A percentile compares a stretch with the other conserved stretches of the same genome.
Evolutionary conservation across 2,797 vertebrate genomes (phyloP).

Genomic region (Sylvilagus floridanus): DNA sequence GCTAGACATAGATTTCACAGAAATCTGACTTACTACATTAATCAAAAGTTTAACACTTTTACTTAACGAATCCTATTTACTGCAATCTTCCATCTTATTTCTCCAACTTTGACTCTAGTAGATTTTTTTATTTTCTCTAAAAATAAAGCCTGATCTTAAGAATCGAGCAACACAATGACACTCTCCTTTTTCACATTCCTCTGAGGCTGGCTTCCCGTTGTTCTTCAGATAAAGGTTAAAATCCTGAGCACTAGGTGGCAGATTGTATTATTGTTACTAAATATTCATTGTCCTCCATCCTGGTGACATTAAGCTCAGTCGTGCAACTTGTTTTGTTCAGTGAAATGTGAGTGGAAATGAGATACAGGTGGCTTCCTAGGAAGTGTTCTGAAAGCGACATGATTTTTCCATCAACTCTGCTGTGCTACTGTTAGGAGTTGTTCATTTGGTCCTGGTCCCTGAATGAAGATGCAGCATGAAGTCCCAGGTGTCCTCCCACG

Average conservation of each 20-base stretch:
- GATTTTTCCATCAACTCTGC: background rate
- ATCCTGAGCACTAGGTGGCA: background rate
- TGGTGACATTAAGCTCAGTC: background rate
- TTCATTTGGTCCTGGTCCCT: background rate
- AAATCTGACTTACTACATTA: background rate
- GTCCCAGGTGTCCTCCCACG: background rate
- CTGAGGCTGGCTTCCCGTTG: background rate
- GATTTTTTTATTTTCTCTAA: background rate
- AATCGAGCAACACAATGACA: background rate
- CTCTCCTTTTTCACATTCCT: background rate
- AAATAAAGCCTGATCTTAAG: background rate
- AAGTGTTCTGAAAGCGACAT: background rate
- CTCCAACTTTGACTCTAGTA: background rate
- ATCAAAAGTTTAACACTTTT: constrained; percentile 20
- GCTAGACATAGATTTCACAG: background rate
- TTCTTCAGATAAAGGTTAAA: background rate
- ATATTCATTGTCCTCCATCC: background rate
- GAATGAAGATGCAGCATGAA: background rate
- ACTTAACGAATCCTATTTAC: background rate
- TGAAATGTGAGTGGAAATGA: background rate
- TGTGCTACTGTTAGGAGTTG: background rate
- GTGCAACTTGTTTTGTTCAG: background rate
- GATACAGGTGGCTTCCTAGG: background rate
- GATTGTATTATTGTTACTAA: background rate
- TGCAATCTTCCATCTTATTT: background rate